These are phyloP conservation scores for Timandra comae DNA, from an alignment of 2,888 invertebrate genomes.

Conservation along the genomic window DNA sequence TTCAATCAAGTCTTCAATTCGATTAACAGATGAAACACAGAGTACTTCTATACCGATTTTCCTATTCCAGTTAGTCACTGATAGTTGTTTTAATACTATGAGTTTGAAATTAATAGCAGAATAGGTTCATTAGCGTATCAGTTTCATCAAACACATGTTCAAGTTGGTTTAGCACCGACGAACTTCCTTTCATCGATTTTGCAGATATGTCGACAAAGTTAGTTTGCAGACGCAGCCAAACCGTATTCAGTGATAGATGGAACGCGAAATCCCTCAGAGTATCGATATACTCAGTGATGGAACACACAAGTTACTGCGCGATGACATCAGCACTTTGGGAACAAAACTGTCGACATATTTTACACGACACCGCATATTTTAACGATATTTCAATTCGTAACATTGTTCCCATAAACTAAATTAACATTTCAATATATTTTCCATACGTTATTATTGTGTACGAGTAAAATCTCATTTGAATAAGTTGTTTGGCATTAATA, in stretches of 20 bases:
- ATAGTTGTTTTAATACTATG: too few species aligned
- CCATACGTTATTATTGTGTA: constrained; percentile 24
- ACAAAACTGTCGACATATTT: constrained; percentile 5
- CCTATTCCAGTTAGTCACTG: too few species aligned
- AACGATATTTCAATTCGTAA: constrained; percentile 11
- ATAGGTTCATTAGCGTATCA: too few species aligned
- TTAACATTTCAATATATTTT: constrained; percentile 31
- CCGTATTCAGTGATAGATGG: constrained; percentile 10
- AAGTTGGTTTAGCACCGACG: background rate
- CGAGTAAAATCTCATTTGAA: constrained; percentile 25
- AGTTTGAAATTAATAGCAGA: too few species aligned
- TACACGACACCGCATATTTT: constrained; percentile 10
- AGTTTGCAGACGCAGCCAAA: constrained; percentile 13
- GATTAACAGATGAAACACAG: too few species aligned
- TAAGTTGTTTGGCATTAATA: constrained; percentile 28
- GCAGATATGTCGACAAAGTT: constrained; percentile 10
- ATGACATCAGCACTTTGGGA: constrained; percentile 13
- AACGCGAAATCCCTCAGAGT: constrained; percentile 8
- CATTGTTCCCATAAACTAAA: constrained; percentile 19
- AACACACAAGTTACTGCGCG: constrained; percentile 5
- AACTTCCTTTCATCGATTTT: constrained; percentile 6
- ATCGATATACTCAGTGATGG: constrained; percentile 8
- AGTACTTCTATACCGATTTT: too few species aligned
- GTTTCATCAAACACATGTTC: too few species aligned
- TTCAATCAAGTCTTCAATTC: too few species aligned